Base-by-base conservation (phyloP, 2,888 invertebrate genomes). In the Agrotis puta region DNA sequence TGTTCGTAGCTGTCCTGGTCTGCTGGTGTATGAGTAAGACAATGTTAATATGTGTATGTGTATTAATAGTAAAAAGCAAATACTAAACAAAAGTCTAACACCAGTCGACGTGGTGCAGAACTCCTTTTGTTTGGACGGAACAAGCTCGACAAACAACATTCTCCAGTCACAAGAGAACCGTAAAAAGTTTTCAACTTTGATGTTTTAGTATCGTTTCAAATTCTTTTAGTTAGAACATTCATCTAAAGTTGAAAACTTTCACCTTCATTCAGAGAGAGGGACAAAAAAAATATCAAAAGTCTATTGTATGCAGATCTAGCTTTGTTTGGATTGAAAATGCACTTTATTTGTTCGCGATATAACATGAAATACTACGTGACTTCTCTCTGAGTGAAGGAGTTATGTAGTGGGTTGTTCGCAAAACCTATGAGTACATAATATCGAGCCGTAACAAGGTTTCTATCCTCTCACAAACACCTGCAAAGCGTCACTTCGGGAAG, bases 1-100 rank as follows among this genome's bases (percentile, higher is more conserved):
- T 89, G 82, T 62, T 87, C 90, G 81, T 83, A 89, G 68, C 68
- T 78, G 79, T 79, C 88, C 88, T 90, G 88, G 75, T 85, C 84
- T 86, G 83, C 87, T 67, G 79, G 79, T 79, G 80, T 80, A 76
- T 66, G 53, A 56, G 68, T 80, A 66, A 79, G 22, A 77, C 39
- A 78, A 62, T 72, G 69, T 83, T 63, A 57, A 11, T 73, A 62
- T 56, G 43, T 70, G 61, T 62, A 48, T 50, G 64, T 61, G 79
- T 73, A 27, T 20, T 27, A 45, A n/a, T 11, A 68, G 43, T 43
- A 53, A 20, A 48, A 74, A 74, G 75, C 74, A 62, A 69, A 61
- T 54, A 70, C 14, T 67, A 76, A 68, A 73, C 65, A 77, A 68
- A 66, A 62, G 63, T 62, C 54, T 67, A 33, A 68, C 71, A 77